These are phyloP conservation scores for Colinus virginianus DNA, from an alignment of 2,113 vertebrate species.

Conservation along the genomic window DNA sequence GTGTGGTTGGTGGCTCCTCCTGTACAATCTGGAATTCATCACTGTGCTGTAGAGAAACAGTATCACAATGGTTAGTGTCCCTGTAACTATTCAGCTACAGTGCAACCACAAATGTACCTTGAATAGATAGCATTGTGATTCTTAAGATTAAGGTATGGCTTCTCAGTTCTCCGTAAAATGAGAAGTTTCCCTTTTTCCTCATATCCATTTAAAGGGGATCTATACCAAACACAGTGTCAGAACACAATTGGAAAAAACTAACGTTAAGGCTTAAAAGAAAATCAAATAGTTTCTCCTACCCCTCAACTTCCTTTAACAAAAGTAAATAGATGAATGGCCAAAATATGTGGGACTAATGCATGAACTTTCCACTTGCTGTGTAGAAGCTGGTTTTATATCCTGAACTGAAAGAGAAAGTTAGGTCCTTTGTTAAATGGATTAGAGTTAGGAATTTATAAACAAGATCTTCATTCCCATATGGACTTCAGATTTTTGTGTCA, in stretches of 20 bases:
- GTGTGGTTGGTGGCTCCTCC: not conserved
- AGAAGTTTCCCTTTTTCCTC: not conserved
- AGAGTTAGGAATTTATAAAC: not conserved
- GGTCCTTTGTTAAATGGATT: not conserved
- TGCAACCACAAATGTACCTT: not conserved
- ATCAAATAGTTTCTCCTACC: not conserved
- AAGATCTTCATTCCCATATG: not conserved
- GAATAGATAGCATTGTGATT: not conserved
- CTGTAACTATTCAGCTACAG: not conserved
- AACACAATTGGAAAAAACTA: not conserved
- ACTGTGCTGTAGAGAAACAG: fast-evolving
- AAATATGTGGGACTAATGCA: not conserved
- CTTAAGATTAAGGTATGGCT: not conserved
- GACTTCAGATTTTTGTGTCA: not conserved
- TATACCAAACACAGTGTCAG: not conserved
- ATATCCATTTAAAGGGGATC: too few relatives aligned
- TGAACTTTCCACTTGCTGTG: not conserved
- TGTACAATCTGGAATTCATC: not conserved
- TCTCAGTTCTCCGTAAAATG: not conserved
- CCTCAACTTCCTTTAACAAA: not conserved
- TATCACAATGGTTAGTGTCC: not conserved
- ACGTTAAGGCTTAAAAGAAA: not conserved
- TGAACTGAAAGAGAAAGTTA: not conserved
- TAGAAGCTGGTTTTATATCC: not conserved
- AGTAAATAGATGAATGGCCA: not conserved